Evolutionary conservation across 2,888 invertebrate genomes (phyloP).

Genomic region (Venusia cambrica): DNA sequence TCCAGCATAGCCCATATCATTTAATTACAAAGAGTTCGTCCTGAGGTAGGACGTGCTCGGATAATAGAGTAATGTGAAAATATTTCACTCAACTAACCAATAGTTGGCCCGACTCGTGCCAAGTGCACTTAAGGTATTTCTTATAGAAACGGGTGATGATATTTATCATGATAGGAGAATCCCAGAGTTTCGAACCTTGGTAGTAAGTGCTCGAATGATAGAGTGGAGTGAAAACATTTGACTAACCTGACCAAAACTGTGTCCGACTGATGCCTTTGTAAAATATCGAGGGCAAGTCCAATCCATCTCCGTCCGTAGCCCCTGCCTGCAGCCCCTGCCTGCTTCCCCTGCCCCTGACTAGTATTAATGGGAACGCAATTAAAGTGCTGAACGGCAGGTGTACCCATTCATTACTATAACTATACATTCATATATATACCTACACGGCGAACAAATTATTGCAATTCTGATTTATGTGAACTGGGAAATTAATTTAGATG

Average conservation of each 20-base stretch:
- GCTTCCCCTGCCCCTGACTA: constrained; percentile 55
- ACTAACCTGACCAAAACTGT: constrained; percentile 17
- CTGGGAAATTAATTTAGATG: constrained; percentile 2
- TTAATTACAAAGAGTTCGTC: no score
- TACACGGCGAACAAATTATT: constrained; percentile 13
- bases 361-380: constrained; percentile 69
- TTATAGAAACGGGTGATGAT: no score
- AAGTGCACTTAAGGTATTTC: no score
- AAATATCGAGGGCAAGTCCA: constrained; percentile 50
- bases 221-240: constrained; percentile 14
- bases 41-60: no score
- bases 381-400: constrained; percentile 70
- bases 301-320: constrained; percentile 64
- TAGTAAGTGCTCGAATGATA: no score
- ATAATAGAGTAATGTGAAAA: no score
- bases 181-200: no score
- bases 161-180: no score
- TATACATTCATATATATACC: constrained; percentile 18
- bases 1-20: no score
- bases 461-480: constrained; percentile 16
- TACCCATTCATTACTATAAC: constrained; percentile 37
- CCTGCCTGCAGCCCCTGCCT: constrained; percentile 67
- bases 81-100: no score
- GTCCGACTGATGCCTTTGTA: constrained; percentile 33
- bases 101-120: no score